phyloP scores from a whole-genome alignment of 1,140 invertebrate genomes.

The Monomorium pharaonis region DNA sequence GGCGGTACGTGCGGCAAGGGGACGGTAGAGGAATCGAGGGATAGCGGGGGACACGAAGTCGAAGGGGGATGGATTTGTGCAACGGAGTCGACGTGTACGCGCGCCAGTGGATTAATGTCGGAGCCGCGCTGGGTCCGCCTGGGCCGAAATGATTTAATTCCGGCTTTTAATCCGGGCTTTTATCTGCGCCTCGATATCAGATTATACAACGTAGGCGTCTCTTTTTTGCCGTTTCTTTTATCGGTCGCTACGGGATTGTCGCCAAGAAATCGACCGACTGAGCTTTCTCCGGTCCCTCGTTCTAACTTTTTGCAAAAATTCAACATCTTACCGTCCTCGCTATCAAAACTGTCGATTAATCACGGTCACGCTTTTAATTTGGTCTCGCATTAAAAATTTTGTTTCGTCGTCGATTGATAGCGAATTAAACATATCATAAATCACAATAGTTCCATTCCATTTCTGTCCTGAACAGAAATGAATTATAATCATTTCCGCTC shows the following conservation, averaged over 20 bases:
- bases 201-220: conserved; percentile 24
- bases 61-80: conserved; percentile 20
- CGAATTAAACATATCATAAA: background rate
- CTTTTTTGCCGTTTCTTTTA: background rate
- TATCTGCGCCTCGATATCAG: conserved; percentile 47
- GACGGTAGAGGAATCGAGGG: background rate
- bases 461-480: background rate
- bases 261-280: conserved; percentile 6
- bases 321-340: background rate
- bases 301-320: no score
- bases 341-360: background rate
- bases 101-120: conserved; percentile 52
- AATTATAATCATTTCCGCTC: background rate
- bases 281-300: background rate
- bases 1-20: conserved; percentile 5
- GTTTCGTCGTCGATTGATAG: background rate
- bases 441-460: background rate
- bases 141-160: conserved; percentile 56
- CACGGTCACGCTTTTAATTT: background rate
- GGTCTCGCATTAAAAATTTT: background rate
- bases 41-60: background rate
- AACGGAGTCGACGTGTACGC: conserved; percentile 35
- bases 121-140: background rate
- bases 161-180: conserved; percentile 44
- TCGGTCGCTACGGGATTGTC: background rate